Percentiles rank a stretch among this genome's conserved stretches.
Evolutionary conservation across 2,113 vertebrate genomes (phyloP).

Genomic region (Phyllostomus discolor): DNA sequence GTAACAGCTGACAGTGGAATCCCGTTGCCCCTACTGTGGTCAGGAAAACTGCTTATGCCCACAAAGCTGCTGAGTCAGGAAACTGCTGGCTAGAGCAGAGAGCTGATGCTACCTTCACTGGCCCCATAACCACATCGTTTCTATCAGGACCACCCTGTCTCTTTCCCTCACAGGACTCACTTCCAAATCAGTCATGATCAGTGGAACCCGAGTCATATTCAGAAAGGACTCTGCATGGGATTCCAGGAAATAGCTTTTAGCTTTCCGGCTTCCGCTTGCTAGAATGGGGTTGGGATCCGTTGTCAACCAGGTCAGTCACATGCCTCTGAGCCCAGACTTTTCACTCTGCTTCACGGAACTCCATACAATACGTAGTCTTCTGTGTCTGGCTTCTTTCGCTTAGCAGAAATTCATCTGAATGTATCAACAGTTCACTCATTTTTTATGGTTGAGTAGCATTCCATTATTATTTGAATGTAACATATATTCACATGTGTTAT

Average conservation of each 20-base stretch:
- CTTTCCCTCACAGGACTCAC: not conserved
- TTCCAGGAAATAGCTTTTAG: not conserved
- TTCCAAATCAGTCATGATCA: not conserved
- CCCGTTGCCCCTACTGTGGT: too few species aligned
- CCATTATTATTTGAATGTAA: not conserved
- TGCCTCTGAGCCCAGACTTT: not conserved
- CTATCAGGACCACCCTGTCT: not conserved
- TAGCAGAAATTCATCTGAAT: not conserved
- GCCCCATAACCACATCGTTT: not conserved
- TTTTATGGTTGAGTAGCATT: not conserved
- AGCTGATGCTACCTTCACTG: not conserved
- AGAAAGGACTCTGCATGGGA: not conserved
- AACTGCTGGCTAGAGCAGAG: not conserved
- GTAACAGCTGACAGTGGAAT: not conserved
- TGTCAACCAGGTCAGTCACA: not conserved
- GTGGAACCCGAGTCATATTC: not conserved
- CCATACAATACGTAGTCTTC: not conserved
- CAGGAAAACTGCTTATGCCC: not conserved
- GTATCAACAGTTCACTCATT: not conserved
- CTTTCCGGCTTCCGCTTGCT: not conserved
- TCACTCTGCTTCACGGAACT: not conserved
- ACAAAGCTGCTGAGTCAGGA: not conserved
- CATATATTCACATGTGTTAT: not conserved
- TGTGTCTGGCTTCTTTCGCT: not conserved
- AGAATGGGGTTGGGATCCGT: not conserved